Conservation (phyloP, 2,797 vertebrate genomes). For the Pygocentrus nattereri region DNA sequence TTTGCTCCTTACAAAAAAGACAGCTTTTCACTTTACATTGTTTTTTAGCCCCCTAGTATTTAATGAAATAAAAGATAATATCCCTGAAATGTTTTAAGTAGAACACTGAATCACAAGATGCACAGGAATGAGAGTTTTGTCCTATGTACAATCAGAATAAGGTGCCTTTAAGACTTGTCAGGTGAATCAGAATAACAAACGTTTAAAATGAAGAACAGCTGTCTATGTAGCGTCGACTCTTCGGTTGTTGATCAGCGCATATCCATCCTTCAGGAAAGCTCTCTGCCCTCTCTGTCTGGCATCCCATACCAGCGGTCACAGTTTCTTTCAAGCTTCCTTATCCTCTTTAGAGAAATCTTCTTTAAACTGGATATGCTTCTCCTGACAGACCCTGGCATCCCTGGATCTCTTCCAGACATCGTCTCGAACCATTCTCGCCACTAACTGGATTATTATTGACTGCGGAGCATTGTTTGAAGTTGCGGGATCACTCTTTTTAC, state of each 20-base stretch:
- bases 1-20: too few species aligned
- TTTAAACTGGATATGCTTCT: conserved; percentile 17
- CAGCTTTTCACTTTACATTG: too few species aligned
- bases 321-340: neutral
- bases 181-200: neutral
- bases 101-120: too few species aligned
- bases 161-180: neutral
- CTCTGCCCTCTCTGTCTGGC: neutral
- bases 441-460: too few species aligned
- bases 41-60: neutral
- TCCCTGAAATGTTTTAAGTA: too few species aligned
- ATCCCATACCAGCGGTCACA: neutral
- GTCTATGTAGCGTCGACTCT: neutral
- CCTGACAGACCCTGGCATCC: neutral
- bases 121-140: too few species aligned
- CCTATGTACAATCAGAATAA: too few species aligned
- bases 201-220: neutral
- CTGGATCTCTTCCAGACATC: neutral
- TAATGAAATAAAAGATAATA: neutral
- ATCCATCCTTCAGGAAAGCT: conserved; percentile 28
- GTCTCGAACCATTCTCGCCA: neutral
- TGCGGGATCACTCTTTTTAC: too few species aligned
- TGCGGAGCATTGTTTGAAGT: too few species aligned
- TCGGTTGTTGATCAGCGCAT: conserved; percentile 23
- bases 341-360: conserved; percentile 16